Base-by-base conservation (phyloP, 1,140 invertebrate genomes). In the Diuraphis noxia region DNA sequence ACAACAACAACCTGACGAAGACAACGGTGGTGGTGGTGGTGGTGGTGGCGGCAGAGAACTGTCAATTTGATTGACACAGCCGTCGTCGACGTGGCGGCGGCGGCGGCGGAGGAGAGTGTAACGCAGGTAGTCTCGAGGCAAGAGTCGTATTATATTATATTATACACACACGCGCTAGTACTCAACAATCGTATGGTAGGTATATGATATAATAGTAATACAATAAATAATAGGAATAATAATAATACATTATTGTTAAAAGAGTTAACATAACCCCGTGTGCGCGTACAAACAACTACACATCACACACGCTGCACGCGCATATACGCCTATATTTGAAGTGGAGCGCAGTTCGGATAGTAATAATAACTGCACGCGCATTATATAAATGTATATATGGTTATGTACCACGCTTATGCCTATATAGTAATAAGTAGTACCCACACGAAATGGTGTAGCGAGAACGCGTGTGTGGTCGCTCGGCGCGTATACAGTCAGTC, bases 111-210 rank as follows among this genome's bases (percentile, higher is more conserved):
- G 81, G 40, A 40, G 36, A 7, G 81, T 84, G 82, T 84, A 84
- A 84, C 82, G 81, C 82, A 84, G 40, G 82, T 84, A 84, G 82
- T 84, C 38, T 30, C 23, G 25, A n/a, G 40, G 38, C 81, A 84
- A 43, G 40, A 84, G 81, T n/a, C 81, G 43, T 84, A 81, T 81
- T 81, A n/a, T n/a, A n/a, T n/a, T n/a, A n/a, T n/a, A 81, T 41
- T 84, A n/a, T 43, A 84, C 23, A n/a, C 40, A 19, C 40, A 9
- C 30, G 56, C 56, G 30, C n/a, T 36, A 5, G 34, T 38, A 8
- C n/a, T 23, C 30, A n/a, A 40, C 25, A 41, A 17, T 13, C 40
- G 30, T 40, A 84, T 10, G 23, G 0, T 30, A n/a, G 30, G 6
- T 13, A 34, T n/a, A 77, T 77, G 23, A 36, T 77, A 77, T 10